Base-by-base conservation (phyloP, 1,140 invertebrate species). In the Drosophila willistoni region DNA sequence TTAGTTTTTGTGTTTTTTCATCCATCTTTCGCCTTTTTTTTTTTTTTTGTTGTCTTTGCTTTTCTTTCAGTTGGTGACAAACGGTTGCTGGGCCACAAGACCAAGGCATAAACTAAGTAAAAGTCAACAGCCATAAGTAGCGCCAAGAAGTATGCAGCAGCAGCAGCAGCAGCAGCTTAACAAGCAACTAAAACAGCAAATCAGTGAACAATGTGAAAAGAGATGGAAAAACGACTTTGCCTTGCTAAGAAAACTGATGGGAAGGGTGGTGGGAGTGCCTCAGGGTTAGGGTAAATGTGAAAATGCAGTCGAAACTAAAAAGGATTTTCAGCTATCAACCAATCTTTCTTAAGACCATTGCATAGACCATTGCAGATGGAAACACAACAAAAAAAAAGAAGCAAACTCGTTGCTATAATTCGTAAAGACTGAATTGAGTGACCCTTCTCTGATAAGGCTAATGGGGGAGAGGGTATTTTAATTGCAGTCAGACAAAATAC, bases 81-180 rank as follows among this genome's bases (percentile, higher is more conserved):
- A 75, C 71, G 68, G 72, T 62, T 62, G 63, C 59, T 61, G 64
- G 68, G 75, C 65, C 65, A 57, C 80, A 66, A 66, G 74, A 68
- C 70, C 62, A 59, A 44, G 57, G 19, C 44, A 41, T 51, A 71
- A 81, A 81, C 68, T 75, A 75, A 51, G 44, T 51, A 51, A 81
- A 78, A 85, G 81, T 85, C 81, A 81, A 75, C 81, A 84, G 74
- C 62, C 70, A 80, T 84, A 84, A 85, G 81, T 84, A 85, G 77
- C 54, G 71, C 71, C 82, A 82, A 87, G 79, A 64, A 77, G 70
- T 69, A 75, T 69, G 73, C 69, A 79, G 44, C 17, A 44, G 1
- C 14, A 42, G 41, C 13, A 7, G 42, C 42, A 44, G 42, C 41
- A 42, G 41, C 42, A 51, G 84, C 83, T 86, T 86, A 86, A 71